Conservation (phyloP, 2,113 vertebrate species). For the Festucalex cinctus region DNA sequence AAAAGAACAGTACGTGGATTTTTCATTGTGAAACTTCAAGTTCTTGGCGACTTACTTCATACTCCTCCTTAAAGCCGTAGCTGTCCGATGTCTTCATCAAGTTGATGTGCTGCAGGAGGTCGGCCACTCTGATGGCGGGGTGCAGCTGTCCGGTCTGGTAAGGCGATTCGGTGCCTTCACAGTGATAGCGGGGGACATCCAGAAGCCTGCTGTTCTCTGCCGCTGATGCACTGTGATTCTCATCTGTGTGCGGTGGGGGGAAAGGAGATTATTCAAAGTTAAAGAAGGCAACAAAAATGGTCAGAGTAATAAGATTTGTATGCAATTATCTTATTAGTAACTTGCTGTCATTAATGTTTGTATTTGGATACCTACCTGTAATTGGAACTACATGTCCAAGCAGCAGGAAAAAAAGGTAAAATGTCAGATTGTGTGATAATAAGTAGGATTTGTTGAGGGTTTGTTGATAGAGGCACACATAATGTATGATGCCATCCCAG, state of each 20-base stretch:
- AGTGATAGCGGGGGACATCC: conserved; percentile 94
- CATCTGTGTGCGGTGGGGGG: conserved; percentile 75
- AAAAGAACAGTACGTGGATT: no score
- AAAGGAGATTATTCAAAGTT: background rate
- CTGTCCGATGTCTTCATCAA: conserved; percentile 99
- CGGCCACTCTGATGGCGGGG: conserved; percentile 94
- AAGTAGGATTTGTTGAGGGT: conserved; percentile 3
- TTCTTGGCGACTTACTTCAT: conserved; percentile 81
- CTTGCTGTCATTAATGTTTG: background rate
- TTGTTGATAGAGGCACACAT: background rate
- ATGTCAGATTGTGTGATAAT: conserved; percentile 14
- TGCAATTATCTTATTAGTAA: background rate
- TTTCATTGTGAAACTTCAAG: background rate
- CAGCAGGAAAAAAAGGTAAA: conserved; percentile 70
- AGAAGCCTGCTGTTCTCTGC: conserved; percentile 92
- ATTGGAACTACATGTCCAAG: conserved; percentile 89
- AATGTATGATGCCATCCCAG: conserved; percentile 11
- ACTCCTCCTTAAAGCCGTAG: conserved; percentile 99
- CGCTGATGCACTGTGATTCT: conserved; percentile 86
- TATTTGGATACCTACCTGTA: conserved; percentile 83
- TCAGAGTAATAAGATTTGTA: background rate
- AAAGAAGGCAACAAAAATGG: background rate
- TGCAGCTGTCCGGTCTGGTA: conserved; percentile 98
- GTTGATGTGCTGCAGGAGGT: conserved; percentile 97
- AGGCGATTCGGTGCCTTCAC: conserved; percentile 93